phyloP scores from a whole-genome alignment of 2,113 vertebrate species.

The Nycticebus coucang region DNA sequence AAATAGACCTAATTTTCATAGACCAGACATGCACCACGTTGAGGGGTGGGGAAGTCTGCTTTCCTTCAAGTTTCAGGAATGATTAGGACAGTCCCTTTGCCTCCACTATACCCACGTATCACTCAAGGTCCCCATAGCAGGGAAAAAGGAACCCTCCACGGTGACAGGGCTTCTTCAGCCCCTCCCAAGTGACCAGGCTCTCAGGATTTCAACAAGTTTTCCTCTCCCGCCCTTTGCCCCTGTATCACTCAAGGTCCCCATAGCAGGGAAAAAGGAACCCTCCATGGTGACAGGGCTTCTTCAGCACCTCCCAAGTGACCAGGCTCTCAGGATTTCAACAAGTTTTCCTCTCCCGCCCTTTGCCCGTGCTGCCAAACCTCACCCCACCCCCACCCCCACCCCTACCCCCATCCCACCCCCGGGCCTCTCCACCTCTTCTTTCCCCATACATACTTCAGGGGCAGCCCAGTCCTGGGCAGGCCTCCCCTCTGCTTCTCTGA shows the following conservation, averaged over 20 bases:
- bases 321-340: neutral
- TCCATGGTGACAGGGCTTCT: neutral
- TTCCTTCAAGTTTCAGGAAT: neutral
- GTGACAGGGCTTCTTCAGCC: neutral
- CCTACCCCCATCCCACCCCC: no score
- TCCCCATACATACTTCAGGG: neutral
- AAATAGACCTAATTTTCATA: no score
- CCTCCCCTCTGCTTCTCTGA: neutral
- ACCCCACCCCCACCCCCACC: no score
- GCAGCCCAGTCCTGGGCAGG: neutral
- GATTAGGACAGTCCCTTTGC: no score
- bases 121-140: neutral
- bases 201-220: neutral
- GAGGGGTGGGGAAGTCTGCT: accelerated
- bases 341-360: neutral
- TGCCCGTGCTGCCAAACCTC: neutral
- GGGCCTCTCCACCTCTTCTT: neutral
- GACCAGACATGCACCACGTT: no score
- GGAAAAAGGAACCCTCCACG: neutral
- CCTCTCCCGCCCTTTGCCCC: neutral
- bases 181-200: neutral
- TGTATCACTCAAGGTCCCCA: neutral
- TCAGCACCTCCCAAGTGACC: neutral
- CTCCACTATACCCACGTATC: neutral
- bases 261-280: neutral